Base-by-base conservation (phyloP, 2,797 vertebrate species). In the Mycteria americana region DNA sequence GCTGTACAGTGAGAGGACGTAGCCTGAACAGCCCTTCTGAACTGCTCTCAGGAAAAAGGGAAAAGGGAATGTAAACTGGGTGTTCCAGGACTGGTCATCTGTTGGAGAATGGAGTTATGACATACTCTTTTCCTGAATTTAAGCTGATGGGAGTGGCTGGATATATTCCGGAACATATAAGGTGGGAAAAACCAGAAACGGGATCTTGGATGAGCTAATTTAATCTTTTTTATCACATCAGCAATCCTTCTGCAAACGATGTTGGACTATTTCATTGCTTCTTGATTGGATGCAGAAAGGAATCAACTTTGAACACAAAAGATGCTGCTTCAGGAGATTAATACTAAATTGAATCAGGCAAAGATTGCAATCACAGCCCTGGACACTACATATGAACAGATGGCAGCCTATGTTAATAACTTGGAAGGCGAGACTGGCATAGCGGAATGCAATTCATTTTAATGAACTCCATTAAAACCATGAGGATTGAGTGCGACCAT, bases 311-410 rank as follows among this genome's bases (percentile, higher is more conserved):
- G 6, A 94, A 65, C 31, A 79, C 53, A 87, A 62, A 93, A 88
- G 74, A 95, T 56, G 43, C 64, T 75, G 81, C 72, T 95, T 83
- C 84, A 88, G 92, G 70, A 93, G 92, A 85, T 92, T 89, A 93
- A 88, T 57, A n/a, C 15, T 39, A 74, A 93, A 91, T 54, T 65
- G 72, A 62, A 85, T 75, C 45, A 77, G 51, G 30, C 53, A 80
- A 92, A 91, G 93, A 93, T 75, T 87, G 68, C 78, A 89, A 39
- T 86, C 63, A 53, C 81, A 77, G 81, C 37, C 48, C 78, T 92
- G 92, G 92, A 89, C 81, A 65, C 56, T 74, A 54, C 43, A 22
- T 64, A 41, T 8, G 92, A 92, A 93, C 94, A 97, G 97, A 97
- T 93, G 94, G 94, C 6, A 80, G 86, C 56, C 81, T 28, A 10